These are phyloP conservation scores for Agriopis leucophaearia DNA, from an alignment of 2,888 invertebrate species.

Conservation along the genomic window DNA sequence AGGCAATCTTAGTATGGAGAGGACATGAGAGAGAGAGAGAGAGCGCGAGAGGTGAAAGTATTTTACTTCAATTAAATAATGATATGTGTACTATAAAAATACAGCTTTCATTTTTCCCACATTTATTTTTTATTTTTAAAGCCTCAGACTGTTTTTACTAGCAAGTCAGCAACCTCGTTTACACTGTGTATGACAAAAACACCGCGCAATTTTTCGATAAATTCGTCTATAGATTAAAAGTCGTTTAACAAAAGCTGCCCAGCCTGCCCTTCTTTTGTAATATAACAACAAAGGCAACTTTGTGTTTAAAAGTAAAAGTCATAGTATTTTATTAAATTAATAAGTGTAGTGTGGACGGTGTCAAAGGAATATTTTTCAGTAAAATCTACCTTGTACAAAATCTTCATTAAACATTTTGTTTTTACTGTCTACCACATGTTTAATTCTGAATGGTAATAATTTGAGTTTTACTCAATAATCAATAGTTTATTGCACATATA, in stretches of 20 bases:
- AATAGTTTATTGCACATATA: too few relatives aligned
- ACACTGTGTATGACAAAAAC: slow-evolving; percentile 58
- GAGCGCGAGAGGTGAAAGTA: too few relatives aligned
- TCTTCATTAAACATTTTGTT: too few relatives aligned
- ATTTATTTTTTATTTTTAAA: slow-evolving; percentile 39
- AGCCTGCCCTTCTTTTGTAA: slow-evolving; percentile 38
- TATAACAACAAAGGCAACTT: slow-evolving; percentile 43
- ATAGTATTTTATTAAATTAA: slow-evolving; percentile 39
- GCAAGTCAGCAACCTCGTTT: slow-evolving; percentile 56
- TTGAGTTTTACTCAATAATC: too few relatives aligned
- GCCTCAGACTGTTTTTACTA: slow-evolving; percentile 54
- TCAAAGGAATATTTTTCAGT: slow-evolving; percentile 16
- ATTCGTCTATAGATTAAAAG: slow-evolving; percentile 55
- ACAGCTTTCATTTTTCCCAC: neutral
- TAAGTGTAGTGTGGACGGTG: slow-evolving; percentile 17
- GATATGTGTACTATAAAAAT: neutral
- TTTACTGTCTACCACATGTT: too few relatives aligned
- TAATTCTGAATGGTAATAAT: too few relatives aligned
- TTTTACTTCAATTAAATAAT: neutral
- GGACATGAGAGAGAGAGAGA: too few relatives aligned
- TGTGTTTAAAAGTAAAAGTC: slow-evolving; percentile 42
- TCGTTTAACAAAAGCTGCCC: slow-evolving; percentile 43
- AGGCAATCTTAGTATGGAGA: too few relatives aligned
- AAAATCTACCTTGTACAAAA: too few relatives aligned
- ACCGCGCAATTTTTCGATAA: slow-evolving; percentile 62